Evolutionary conservation across 2,888 invertebrate species (phyloP).

Genomic region (Epinotia bilunana): DNA sequence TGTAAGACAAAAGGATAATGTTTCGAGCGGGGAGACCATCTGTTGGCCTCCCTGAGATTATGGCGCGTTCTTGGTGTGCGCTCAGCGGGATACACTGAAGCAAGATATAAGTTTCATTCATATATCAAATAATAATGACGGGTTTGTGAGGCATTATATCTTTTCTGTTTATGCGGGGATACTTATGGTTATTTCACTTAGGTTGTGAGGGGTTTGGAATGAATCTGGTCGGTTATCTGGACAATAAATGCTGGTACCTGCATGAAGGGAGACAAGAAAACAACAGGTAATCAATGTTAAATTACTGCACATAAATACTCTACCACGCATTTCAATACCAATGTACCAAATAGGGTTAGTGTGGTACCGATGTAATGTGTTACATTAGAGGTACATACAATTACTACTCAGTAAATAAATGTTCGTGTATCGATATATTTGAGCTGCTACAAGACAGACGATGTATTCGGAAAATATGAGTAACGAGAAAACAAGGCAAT

Average conservation of each 20-base stretch:
- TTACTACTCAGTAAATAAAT: no score
- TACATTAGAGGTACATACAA: no score
- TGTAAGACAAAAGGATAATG: constrained; percentile 77
- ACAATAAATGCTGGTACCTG: background rate
- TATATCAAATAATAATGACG: constrained; percentile 41
- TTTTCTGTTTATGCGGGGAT: constrained; percentile 27
- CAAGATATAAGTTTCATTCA: constrained; percentile 41
- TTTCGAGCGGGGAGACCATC: constrained; percentile 72
- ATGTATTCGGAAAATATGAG: no score
- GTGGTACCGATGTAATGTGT: no score
- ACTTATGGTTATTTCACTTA: constrained; percentile 34
- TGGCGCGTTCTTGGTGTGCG: constrained; percentile 64
- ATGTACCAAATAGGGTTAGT: no score
- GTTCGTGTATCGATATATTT: no score
- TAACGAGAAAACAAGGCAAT: no score
- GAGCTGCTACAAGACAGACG: no score
- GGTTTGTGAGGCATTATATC: constrained; percentile 29
- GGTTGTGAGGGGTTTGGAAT: constrained; percentile 1
- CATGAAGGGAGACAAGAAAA: background rate
- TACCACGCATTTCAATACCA: no score
- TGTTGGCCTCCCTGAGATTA: constrained; percentile 77
- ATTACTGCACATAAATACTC: no score
- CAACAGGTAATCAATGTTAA: background rate
- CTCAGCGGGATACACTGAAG: constrained; percentile 60
- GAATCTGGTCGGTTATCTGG: background rate